A percentile compares a stretch with the other conserved stretches of the same genome.
Conservation (phyloP, 2,797 vertebrate species). For the Lophotriccus pileatus region DNA sequence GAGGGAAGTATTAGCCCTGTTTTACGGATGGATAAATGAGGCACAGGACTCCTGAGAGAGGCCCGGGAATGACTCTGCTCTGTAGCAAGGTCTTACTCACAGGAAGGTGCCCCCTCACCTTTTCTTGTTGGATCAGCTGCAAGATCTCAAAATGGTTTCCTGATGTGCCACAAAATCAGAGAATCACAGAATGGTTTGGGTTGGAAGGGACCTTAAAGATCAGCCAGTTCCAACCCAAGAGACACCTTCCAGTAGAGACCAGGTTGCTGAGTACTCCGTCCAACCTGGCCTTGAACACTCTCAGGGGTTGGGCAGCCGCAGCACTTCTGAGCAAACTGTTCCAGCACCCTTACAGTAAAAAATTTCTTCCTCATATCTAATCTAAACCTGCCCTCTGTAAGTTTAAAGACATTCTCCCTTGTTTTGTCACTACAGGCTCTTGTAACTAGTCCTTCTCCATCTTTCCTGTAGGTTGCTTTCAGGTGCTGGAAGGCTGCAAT, state of each 20-base stretch:
- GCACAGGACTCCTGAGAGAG: not conserved
- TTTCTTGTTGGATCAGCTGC: not conserved
- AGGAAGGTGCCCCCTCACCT: not conserved
- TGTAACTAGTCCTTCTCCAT: not conserved
- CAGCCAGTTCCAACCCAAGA: not conserved
- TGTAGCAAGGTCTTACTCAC: not conserved
- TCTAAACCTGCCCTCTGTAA: not conserved
- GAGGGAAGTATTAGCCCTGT: not conserved
- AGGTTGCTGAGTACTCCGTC: not conserved
- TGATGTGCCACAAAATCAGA: not conserved
- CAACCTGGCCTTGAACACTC: not conserved
- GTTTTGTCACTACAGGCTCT: not conserved
- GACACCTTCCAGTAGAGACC: not conserved
- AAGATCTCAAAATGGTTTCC: not conserved
- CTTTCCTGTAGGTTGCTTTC: not conserved
- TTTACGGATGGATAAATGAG: not conserved
- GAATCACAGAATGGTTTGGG: not conserved
- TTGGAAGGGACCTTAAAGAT: not conserved
- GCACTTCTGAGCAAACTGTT: not conserved
- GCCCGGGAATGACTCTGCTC: not conserved
- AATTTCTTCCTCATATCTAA: not conserved
- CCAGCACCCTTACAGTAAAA: rapidly evolving
- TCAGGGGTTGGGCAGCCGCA: not conserved
- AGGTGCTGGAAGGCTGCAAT: not conserved
- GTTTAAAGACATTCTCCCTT: rapidly evolving